These are phyloP conservation scores for Drosophila subpulchrella DNA, from an alignment of 1,140 invertebrate genomes.

Conservation along the genomic window DNA sequence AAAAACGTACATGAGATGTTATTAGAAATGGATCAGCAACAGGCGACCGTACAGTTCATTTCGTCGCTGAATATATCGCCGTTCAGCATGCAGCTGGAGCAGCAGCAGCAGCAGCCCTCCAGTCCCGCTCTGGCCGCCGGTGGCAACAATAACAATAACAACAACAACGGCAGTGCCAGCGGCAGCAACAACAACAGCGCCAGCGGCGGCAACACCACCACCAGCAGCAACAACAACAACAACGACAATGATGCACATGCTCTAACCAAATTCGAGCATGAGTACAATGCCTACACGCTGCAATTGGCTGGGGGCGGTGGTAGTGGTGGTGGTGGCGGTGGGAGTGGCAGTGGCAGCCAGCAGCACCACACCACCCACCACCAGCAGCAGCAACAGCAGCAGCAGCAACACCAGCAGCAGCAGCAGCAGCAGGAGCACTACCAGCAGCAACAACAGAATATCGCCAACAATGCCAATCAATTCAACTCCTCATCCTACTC, in stretches of 20 bases:
- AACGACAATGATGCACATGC: conserved; percentile 65
- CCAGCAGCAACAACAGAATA: conserved; percentile 67
- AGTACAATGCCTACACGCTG: conserved; percentile 75
- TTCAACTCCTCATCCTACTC: conserved; percentile 81
- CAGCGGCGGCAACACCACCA: conserved; percentile 28
- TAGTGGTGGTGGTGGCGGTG: conserved; percentile 10
- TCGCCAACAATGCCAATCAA: conserved; percentile 74
- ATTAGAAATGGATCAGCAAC: conserved; percentile 92
- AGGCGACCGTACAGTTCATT: conserved; percentile 90
- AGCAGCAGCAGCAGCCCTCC: conserved; percentile 88
- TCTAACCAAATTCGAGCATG: conserved; percentile 65
- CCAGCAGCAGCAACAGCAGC: conserved; percentile 67
- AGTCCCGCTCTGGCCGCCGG: conserved; percentile 86
- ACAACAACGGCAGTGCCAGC: conserved; percentile 86
- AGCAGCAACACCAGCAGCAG: conserved; percentile 64
- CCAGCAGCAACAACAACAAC: conserved; percentile 43
- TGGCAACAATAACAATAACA: conserved; percentile 84
- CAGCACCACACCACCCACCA: conserved; percentile 70
- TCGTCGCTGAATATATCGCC: conserved; percentile 94
- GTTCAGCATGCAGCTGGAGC: conserved; percentile 90
- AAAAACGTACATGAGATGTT: conserved; percentile 87
- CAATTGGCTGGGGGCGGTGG: conserved; percentile 54
- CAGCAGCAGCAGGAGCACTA: conserved; percentile 71
- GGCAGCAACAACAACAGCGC: conserved; percentile 85
- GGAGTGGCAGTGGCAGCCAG: conserved; percentile 27